phyloP scores from a whole-genome alignment of 2,888 invertebrate genomes.

The Drosophila mulleri region DNA sequence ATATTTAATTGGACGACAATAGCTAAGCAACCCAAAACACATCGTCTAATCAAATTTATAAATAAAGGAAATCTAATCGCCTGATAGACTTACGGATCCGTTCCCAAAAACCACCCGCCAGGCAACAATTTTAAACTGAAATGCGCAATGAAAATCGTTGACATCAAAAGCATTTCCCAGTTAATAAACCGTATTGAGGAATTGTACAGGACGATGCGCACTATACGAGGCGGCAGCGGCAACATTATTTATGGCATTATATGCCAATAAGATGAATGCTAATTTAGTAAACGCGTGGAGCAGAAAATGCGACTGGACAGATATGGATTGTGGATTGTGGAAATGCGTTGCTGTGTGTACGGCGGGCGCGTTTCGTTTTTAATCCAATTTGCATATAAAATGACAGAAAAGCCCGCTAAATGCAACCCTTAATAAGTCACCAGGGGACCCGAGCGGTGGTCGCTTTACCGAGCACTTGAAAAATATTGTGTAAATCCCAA shows the following conservation, averaged over 20 bases:
- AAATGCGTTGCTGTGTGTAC: conserved; percentile 61
- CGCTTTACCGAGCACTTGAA: conserved; percentile 74
- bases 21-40: conserved; percentile 69
- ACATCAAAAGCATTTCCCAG: conserved; percentile 81
- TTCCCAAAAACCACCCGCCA: conserved; percentile 35
- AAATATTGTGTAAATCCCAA: conserved; percentile 80
- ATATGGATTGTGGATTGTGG: conserved; percentile 42
- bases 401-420: conserved; percentile 81
- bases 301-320: conserved; percentile 47
- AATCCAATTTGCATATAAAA: conserved; percentile 82
- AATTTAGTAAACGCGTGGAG: conserved; percentile 67
- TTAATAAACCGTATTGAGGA: conserved; percentile 70
- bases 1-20: conserved; percentile 48
- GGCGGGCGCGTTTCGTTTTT: conserved; percentile 59
- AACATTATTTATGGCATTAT: conserved; percentile 68
- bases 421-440: conserved; percentile 83
- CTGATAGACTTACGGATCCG: conserved; percentile 71
- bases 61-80: conserved; percentile 62
- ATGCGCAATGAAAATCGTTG: conserved; percentile 67
- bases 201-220: conserved; percentile 33
- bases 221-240: background rate
- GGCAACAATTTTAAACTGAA: conserved; percentile 32
- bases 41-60: conserved; percentile 64
- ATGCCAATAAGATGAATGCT: conserved; percentile 70
- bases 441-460: conserved; percentile 74